These are phyloP conservation scores for Dinoponera quadriceps DNA, from an alignment of 1,140 invertebrate genomes.

Conservation along the genomic window DNA sequence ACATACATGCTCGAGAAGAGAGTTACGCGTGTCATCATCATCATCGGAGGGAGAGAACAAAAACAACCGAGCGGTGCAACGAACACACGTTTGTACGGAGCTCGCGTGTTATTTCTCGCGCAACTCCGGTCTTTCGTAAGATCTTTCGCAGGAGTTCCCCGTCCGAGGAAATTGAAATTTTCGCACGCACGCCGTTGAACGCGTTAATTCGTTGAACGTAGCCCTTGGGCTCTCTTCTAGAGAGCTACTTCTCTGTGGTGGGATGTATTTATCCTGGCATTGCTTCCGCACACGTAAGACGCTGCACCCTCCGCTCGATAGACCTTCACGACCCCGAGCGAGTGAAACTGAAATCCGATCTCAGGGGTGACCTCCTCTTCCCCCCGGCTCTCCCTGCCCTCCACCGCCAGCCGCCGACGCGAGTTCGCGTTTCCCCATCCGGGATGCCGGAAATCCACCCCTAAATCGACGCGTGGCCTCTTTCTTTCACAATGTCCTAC, in stretches of 20 bases:
- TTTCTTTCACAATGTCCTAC: constrained; percentile 70
- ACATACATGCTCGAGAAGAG: background rate
- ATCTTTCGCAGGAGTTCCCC: background rate
- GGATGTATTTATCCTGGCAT: background rate
- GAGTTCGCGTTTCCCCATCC: constrained; percentile 23
- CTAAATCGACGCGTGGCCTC: constrained; percentile 62
- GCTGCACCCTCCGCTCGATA: constrained; percentile 12
- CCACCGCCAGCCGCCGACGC: constrained; percentile 13
- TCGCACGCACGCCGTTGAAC: background rate
- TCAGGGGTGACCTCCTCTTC: background rate
- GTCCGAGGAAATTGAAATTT: background rate
- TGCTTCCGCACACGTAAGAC: background rate
- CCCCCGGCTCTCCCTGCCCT: too few species aligned
- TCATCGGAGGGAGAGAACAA: background rate
- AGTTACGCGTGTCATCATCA: background rate
- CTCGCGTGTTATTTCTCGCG: background rate
- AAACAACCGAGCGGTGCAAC: background rate
- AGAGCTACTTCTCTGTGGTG: background rate
- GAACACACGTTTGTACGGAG: background rate
- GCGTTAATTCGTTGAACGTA: background rate
- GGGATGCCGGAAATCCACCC: constrained; percentile 66
- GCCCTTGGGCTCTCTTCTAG: background rate
- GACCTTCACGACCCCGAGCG: background rate
- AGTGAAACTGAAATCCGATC: constrained; percentile 54
- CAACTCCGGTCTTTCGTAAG: background rate